Base-by-base conservation (phyloP, 2,113 vertebrate species). In the Tachycineta bicolor region DNA sequence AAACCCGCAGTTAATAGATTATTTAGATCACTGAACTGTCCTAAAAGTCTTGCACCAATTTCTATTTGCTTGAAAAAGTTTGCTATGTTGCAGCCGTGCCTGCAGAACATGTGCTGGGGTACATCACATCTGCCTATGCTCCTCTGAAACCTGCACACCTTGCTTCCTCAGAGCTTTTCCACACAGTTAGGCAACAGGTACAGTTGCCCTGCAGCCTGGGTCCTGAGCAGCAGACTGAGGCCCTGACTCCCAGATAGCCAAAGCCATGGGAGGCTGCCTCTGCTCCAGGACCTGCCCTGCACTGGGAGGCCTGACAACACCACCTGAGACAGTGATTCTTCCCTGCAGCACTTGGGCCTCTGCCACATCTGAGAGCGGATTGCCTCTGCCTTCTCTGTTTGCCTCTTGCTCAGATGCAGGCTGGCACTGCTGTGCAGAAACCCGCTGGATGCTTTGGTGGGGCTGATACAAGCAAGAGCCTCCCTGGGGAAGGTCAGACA, bases 211-310 rank as follows among this genome's bases (percentile, higher is more conserved):
- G 46, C 47, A 74, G 59, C 21, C 46, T 53, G 44, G 6, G 24
- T 50, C 26, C 12, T 0, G 0, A 69, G 68, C 15, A 2, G 37
- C 46, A 43, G n/a, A 14, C 31, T 12, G 17, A 31, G 21, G 26
- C 5, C 15, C 20, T 5, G 1, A 26, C 23, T 16, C 23, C 17
- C 12, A 24, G 17, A 10, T 12, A 59, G 31, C 6, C 3, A 0
- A 33, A 84, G 52, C 43, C 43, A 41, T 0, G 1, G 7, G n/a
- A 53, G 10, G 22, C 63, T 78, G 46, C 43, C 33, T 23, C 25
- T 29, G n/a, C 49, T 52, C 31, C 26, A 21, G 53, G 34, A 59
- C 18, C 34, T 68, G 41, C 12, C 34, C 71, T 4, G 0, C 3
- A 1, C 22, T 4, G 25, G 37, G 29, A 17, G 11, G 31, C 18